A percentile compares a stretch with the other conserved stretches of the same genome.
Evolutionary conservation across 2,113 vertebrate genomes (phyloP).

Genomic region (Upupa epops): DNA sequence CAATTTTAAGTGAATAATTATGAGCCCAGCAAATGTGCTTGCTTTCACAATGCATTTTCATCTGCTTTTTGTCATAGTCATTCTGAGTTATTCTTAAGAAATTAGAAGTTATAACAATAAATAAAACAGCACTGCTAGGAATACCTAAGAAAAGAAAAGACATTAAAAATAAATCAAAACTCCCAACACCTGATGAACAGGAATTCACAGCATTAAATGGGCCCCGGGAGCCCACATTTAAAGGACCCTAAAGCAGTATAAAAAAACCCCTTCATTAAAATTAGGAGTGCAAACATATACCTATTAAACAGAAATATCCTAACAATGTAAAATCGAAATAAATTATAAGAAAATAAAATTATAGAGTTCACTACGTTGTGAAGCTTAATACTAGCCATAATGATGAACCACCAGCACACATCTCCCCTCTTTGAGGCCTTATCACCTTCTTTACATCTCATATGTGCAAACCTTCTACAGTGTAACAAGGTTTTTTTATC

Average conservation of each 20-base stretch:
- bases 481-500: background rate
- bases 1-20: constrained; percentile 37
- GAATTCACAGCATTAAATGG: constrained; percentile 84
- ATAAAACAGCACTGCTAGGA: constrained; percentile 75
- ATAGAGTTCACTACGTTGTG: constrained; percentile 66
- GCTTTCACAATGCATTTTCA: constrained; percentile 57
- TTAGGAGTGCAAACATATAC: constrained; percentile 77
- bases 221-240: constrained; percentile 52
- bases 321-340: constrained; percentile 76
- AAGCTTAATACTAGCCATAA: constrained; percentile 57
- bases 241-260: constrained; percentile 60
- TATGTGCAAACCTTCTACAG: constrained; percentile 23
- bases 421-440: constrained; percentile 18
- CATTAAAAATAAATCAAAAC: constrained; percentile 55
- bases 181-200: constrained; percentile 64
- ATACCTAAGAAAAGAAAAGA: constrained; percentile 68
- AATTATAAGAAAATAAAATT: constrained; percentile 77
- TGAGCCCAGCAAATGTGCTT: constrained; percentile 56
- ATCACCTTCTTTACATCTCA: constrained; percentile 24
- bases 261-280: constrained; percentile 65
- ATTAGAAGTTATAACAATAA: constrained; percentile 71
- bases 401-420: constrained; percentile 10
- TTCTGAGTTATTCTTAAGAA: constrained; percentile 50
- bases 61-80: constrained; percentile 61
- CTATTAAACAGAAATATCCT: constrained; percentile 72